These are phyloP conservation scores for Silurus meridionalis DNA, from an alignment of 2,113 vertebrate species.

Conservation along the genomic window DNA sequence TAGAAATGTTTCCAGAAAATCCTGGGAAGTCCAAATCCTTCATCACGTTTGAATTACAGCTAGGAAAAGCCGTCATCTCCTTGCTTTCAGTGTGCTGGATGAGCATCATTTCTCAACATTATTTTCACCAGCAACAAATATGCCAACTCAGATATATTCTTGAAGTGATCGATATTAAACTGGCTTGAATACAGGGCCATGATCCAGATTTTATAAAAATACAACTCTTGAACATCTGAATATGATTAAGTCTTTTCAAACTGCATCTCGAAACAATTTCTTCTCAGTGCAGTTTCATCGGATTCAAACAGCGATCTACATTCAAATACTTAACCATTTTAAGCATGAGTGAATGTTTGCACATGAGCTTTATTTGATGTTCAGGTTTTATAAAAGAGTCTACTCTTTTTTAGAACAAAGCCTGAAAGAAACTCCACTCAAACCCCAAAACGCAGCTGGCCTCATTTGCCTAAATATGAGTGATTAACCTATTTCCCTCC, in stretches of 20 bases:
- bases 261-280: not conserved
- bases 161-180: not conserved
- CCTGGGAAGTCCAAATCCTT: not conserved
- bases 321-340: not conserved
- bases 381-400: not conserved
- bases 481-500: conserved; percentile 59
- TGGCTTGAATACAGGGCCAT: not conserved
- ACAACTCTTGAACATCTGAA: not conserved
- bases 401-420: conserved; percentile 15
- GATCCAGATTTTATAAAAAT: not conserved
- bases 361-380: not conserved
- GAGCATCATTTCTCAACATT: not conserved
- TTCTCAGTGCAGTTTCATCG: not conserved
- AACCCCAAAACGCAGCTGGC: conserved; percentile 22
- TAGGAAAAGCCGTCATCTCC: not conserved
- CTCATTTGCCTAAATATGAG: conserved; percentile 52
- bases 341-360: not conserved
- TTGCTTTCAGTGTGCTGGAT: no score
- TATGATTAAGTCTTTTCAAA: not conserved
- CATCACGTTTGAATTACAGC: not conserved
- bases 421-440: conserved; percentile 40
- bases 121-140: not conserved
- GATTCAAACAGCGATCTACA: not conserved
- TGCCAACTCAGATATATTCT: not conserved
- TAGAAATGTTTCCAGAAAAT: not conserved